Conservation (phyloP, 2,888 invertebrate species). For the Lysandra bellargus region DNA sequence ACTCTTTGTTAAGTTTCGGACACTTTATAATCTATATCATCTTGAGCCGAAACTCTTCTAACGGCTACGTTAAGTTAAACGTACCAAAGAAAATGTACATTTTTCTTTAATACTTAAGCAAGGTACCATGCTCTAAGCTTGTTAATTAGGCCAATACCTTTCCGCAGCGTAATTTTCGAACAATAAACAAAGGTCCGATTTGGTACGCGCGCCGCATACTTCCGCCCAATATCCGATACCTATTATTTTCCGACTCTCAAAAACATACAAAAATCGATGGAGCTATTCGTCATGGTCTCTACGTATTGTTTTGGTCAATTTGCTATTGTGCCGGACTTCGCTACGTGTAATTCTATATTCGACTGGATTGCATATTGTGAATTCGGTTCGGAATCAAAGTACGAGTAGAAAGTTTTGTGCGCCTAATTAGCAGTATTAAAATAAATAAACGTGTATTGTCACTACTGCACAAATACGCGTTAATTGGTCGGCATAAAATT, state of each 20-base stretch:
- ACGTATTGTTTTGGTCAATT: conserved; percentile 68
- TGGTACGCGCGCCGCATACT: conserved; percentile 61
- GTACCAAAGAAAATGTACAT: too few species aligned
- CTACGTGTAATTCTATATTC: conserved; percentile 30
- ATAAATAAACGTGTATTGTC: neutral
- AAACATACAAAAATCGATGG: conserved; percentile 71
- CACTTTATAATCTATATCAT: too few species aligned
- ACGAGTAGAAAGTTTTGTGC: neutral
- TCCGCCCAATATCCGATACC: conserved; percentile 70
- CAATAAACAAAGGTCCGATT: conserved; percentile 59
- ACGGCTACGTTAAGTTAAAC: too few species aligned
- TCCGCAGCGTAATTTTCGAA: conserved; percentile 40
- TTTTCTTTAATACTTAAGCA: neutral
- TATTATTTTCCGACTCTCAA: conserved; percentile 71
- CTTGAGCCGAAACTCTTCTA: too few species aligned
- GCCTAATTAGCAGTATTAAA: neutral
- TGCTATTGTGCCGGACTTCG: conserved; percentile 49
- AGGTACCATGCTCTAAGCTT: neutral
- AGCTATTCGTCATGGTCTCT: conserved; percentile 68
- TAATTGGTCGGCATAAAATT: neutral
- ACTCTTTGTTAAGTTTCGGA: too few species aligned
- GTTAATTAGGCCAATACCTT: conserved; percentile 17
- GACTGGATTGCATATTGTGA: neutral
- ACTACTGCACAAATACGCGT: neutral
- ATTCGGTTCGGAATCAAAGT: neutral